These are phyloP conservation scores for Cyanoramphus novaezelandiae DNA, from an alignment of 2,113 vertebrate species.

Conservation along the genomic window DNA sequence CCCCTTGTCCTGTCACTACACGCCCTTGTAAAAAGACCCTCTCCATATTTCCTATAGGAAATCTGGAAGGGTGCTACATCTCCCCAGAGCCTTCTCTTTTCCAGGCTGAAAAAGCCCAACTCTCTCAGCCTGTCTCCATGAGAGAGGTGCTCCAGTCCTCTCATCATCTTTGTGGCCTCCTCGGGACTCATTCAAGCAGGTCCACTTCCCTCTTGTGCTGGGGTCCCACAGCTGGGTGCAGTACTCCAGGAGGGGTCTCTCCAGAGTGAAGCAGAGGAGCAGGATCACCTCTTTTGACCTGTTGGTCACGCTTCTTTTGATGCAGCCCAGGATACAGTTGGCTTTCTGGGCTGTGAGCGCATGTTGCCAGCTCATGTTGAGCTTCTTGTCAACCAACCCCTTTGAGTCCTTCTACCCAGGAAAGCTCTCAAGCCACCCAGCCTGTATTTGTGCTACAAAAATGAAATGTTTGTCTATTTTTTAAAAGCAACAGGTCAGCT, in stretches of 20 bases:
- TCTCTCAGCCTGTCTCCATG: no score
- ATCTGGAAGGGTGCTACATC: no score
- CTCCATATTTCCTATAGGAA: no score
- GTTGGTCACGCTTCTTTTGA: not conserved
- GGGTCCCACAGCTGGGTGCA: no score
- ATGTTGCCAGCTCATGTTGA: not conserved
- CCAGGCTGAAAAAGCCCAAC: no score
- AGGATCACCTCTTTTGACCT: not conserved
- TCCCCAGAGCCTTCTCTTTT: no score
- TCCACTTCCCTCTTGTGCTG: no score
- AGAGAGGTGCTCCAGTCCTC: no score
- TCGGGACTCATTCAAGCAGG: no score
- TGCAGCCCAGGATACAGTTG: not conserved
- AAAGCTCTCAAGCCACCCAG: not conserved
- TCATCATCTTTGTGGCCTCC: no score
- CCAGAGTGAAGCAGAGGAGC: not conserved
- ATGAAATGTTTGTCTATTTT: not conserved
- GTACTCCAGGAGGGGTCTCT: not conserved
- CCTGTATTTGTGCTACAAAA: not conserved
- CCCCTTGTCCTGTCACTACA: no score
- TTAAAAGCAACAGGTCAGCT: not conserved
- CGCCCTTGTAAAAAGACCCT: no score
- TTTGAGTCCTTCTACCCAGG: not conserved
- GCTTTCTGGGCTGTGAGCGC: not conserved
- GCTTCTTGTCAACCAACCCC: not conserved